These are phyloP conservation scores for Leptogaster cylindrica DNA, from an alignment of 2,888 invertebrate species.

Conservation along the genomic window DNA sequence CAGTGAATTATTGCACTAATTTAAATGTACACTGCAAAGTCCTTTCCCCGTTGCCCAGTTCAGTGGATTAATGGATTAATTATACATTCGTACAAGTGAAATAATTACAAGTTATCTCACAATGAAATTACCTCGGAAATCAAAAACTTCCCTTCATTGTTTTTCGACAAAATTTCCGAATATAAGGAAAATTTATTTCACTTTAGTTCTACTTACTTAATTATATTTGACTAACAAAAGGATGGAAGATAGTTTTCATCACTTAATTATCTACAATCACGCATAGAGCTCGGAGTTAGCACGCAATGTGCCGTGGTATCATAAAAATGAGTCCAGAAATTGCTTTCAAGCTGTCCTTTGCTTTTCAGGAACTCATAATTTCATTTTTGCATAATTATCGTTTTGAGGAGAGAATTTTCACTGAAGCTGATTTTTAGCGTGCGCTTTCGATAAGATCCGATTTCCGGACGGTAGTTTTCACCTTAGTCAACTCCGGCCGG, in stretches of 20 bases:
- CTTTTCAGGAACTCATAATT: conserved; percentile 17
- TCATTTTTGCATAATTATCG: conserved; percentile 32
- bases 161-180: no score
- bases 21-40: no score
- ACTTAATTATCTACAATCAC: conserved; percentile 29
- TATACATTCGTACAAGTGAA: no score
- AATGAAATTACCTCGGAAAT: no score
- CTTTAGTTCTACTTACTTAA: conserved; percentile 12
- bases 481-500: conserved; percentile 5
- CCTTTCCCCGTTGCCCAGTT: no score
- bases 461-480: conserved; percentile 28
- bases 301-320: conserved; percentile 22
- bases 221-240: conserved; percentile 6
- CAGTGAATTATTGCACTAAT: no score
- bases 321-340: background rate
- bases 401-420: background rate
- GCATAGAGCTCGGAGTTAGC: conserved; percentile 3
- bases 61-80: no score
- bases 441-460: conserved; percentile 27
- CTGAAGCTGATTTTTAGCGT: conserved; percentile 17
- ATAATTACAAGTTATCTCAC: no score
- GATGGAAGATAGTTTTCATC: conserved; percentile 32
- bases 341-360: conserved; percentile 5
- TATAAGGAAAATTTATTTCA: conserved; percentile 16
- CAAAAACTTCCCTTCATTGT: no score